Percentiles rank a stretch among this genome's conserved stretches.
Conservation (phyloP, 2,888 invertebrate species). For the Cataglyphis albicans region DNA sequence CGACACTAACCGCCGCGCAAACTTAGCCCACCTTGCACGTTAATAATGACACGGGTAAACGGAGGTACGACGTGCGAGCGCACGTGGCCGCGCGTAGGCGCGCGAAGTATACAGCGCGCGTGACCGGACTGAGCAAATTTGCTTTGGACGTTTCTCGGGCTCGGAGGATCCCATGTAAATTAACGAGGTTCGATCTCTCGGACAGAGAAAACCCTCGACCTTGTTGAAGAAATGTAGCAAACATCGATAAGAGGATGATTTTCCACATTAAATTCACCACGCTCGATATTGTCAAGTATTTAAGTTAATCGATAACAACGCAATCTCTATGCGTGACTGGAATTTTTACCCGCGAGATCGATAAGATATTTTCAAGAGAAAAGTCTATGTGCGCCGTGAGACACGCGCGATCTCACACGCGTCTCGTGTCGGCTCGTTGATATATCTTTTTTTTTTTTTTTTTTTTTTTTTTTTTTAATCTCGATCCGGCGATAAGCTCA, state of each 20-base stretch:
- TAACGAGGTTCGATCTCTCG: conserved; percentile 67
- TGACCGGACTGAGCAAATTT: conserved; percentile 80
- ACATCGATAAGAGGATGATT: neutral
- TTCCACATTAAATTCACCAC: neutral
- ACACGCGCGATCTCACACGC: conserved; percentile 50
- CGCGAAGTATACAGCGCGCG: conserved; percentile 74
- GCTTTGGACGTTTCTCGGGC: conserved; percentile 69
- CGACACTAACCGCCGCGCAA: conserved; percentile 74
- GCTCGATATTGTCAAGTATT: neutral
- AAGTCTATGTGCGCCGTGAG: neutral
- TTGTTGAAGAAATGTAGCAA: conserved; percentile 3
- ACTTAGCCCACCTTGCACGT: conserved; percentile 68
- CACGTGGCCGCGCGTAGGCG: conserved; percentile 38
- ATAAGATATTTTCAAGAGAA: conserved; percentile 30
- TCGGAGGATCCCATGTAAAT: conserved; percentile 74
- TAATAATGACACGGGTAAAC: conserved; percentile 80
- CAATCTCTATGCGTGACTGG: neutral
- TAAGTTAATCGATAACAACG: neutral
- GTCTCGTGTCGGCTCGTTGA: conserved; percentile 53
- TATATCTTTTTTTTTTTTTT: conserved; percentile 72
- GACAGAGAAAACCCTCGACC: neutral
- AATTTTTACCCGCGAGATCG: neutral
- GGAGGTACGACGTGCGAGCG: conserved; percentile 67
- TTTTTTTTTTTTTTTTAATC: conserved; percentile 72
- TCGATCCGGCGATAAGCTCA: conserved; percentile 65